phyloP scores from a whole-genome alignment of 35 echinoderm and acorn worm species.

The Ophiothrix spiculata region DNA sequence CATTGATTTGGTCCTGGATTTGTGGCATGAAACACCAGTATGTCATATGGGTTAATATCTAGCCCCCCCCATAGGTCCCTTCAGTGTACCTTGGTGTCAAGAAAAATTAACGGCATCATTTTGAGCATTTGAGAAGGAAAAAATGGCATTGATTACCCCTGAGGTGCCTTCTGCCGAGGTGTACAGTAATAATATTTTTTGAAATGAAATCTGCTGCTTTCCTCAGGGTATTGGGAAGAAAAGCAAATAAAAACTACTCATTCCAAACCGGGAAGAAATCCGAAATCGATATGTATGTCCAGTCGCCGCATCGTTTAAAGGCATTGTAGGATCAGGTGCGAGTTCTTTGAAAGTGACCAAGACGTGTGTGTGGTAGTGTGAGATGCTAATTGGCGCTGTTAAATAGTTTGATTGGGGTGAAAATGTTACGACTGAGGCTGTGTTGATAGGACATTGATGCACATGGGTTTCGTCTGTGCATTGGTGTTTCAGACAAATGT shows the following conservation, averaged over 20 bases:
- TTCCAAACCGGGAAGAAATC: background rate
- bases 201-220: background rate
- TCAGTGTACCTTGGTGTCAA: no score
- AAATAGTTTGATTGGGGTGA: background rate
- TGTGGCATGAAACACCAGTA: no score
- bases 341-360: background rate
- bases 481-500: no score
- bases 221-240: slow-evolving; percentile 11
- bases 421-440: background rate
- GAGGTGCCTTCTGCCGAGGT: background rate
- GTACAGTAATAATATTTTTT: slow-evolving; percentile 13
- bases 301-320: background rate
- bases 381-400: background rate
- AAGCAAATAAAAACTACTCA: slow-evolving; percentile 13
- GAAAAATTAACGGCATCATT: no score
- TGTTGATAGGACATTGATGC: background rate
- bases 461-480: no score
- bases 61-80: no score
- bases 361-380: background rate
- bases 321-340: slow-evolving; percentile 1
- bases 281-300: slow-evolving; percentile 15
- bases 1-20: no score
- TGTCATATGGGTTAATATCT: no score
- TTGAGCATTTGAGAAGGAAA: no score
- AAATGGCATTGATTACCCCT: no score